Evolutionary conservation across 2,113 vertebrate species (phyloP).

Genomic region (Pteronura brasiliensis): DNA sequence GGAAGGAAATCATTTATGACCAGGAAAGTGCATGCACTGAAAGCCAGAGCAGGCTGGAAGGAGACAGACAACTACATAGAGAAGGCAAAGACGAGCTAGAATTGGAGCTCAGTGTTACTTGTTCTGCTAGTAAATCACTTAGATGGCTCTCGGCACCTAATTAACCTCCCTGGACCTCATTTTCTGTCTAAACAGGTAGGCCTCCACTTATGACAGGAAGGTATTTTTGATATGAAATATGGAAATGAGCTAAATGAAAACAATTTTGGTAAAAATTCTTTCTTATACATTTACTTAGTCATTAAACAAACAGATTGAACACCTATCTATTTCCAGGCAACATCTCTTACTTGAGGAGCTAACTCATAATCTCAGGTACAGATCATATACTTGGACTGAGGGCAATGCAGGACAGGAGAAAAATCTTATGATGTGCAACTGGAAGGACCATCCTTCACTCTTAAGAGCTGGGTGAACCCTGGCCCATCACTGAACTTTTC

Average conservation of each 20-base stretch:
- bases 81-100: background rate
- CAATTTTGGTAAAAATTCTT: constrained; percentile 1
- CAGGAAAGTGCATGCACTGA: background rate
- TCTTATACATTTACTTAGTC: background rate
- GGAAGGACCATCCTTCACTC: background rate
- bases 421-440: background rate
- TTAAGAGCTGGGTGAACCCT: background rate
- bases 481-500: background rate
- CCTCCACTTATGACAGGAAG: constrained; percentile 12
- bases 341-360: background rate
- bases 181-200: constrained; percentile 29
- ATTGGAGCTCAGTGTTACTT: background rate
- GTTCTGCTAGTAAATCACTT: constrained; percentile 15
- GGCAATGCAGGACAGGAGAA: background rate
- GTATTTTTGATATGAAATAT: constrained; percentile 26
- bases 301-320: background rate
- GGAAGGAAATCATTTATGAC: background rate
- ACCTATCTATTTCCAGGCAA: background rate
- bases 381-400: background rate
- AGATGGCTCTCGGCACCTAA: constrained; percentile 33
- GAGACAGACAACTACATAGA: background rate
- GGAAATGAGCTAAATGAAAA: constrained; percentile 42
- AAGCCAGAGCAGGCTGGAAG: background rate
- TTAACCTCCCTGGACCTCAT: constrained; percentile 57
- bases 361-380: background rate